Evolutionary conservation across 1,140 invertebrate genomes (phyloP), one percentile per base, ranked within the genome.

Genomic region (Cheumatopsyche charites): DNA sequence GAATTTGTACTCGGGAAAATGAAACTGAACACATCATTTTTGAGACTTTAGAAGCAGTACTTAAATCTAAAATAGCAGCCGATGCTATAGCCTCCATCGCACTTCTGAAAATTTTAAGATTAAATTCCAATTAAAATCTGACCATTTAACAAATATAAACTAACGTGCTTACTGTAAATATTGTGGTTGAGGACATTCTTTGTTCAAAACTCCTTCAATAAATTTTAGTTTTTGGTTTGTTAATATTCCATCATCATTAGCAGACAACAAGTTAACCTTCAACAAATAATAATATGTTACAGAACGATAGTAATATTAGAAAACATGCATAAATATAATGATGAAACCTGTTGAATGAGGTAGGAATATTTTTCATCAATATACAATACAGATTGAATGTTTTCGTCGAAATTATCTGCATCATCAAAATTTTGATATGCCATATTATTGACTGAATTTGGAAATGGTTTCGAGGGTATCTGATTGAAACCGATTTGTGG

Each of bases 211-310:
- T 1, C 41, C 45, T 26, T 76, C 75, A 15, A 76, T 71, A 42
- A 73, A 65, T 29, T 72, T 71, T 25, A 76, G 17, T 29, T 76
- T 76, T 70, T 73, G 71, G 58, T 76, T 76, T 29, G 75, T 76
- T 9, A 72, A 26, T 29, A 73, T 73, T 0, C 75, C 75, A 61
- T 76, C 75, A 43, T 76, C 75, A 26, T 66, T 29, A 21, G 7
- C 7, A 9, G 70, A 73, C 29, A 76, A 66, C 11, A 71, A 7
- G 17, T 52, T 73, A 12, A 76, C 62, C 75, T 76, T 49, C 0
- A 62, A 71, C 7, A 9, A 21, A 23, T 1, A 58, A 70, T 67
- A 47, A 7, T 4, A 36, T n/a, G n/a, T n/a, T n/a, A n/a, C n/a
- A n/a, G n/a, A n/a, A n/a, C n/a, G n/a, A n/a, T n/a, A n/a, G n/a